Evolutionary conservation across 2,113 vertebrate species (phyloP).

Genomic region (Dermatemys mawii): DNA sequence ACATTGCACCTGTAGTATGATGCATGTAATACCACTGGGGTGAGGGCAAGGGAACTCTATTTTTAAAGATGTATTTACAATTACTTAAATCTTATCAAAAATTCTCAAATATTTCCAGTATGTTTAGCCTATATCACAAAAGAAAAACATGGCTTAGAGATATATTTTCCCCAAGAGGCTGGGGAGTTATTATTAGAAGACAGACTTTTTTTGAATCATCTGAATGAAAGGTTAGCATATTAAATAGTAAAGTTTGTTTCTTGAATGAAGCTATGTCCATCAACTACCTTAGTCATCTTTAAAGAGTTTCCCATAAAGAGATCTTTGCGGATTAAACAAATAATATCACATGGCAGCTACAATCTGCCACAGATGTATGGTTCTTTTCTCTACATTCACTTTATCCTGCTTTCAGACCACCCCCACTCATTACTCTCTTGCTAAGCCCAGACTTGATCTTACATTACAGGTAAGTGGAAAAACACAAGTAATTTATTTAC

Average conservation of each 20-base stretch:
- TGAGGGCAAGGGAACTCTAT: background rate
- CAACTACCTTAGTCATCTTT: background rate
- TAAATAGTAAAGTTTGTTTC: background rate
- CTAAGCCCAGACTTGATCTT: background rate
- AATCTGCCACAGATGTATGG: background rate
- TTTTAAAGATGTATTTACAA: background rate
- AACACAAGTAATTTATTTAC: background rate
- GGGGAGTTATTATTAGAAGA: background rate
- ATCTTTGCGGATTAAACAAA: background rate
- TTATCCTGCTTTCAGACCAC: slow-evolving; percentile 31
- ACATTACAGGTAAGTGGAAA: slow-evolving; percentile 37
- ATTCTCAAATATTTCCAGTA: background rate
- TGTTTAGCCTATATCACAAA: background rate
- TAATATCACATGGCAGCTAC: background rate
- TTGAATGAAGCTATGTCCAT: background rate
- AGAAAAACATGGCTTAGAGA: background rate
- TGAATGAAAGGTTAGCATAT: background rate
- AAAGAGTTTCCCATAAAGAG: background rate
- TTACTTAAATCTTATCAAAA: background rate
- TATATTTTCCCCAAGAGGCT: background rate
- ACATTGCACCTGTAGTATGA: slow-evolving; percentile 58
- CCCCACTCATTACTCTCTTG: background rate
- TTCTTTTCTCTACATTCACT: slow-evolving; percentile 5
- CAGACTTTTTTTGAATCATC: no score
- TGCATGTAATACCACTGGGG: slow-evolving; percentile 32